Percentiles rank a stretch among this genome's conserved stretches.
Conservation (phyloP, 2,113 vertebrate species). For the Ovis canadensis region DNA sequence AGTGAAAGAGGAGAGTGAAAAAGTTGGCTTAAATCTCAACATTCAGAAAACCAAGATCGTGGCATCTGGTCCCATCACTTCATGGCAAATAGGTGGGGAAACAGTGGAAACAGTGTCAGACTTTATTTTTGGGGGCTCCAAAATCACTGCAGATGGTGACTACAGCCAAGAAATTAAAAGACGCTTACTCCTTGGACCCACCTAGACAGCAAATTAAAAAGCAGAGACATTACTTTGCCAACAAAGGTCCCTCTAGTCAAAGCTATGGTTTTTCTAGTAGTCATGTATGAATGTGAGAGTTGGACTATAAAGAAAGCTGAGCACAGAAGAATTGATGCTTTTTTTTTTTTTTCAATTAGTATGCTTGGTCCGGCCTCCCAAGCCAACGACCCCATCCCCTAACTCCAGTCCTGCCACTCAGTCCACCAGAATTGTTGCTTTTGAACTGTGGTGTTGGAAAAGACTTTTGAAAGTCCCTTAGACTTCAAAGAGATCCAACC, state of each 20-base stretch:
- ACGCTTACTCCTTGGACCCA: accelerated
- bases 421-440: slow-evolving; percentile 77
- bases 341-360: no score
- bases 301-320: neutral
- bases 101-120: neutral
- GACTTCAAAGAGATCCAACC: neutral
- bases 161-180: neutral
- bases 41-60: neutral
- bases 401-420: slow-evolving; percentile 73
- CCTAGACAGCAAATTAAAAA: neutral
- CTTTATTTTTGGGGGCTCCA: neutral
- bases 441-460: neutral
- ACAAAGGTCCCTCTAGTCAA: neutral
- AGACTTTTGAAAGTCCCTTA: neutral
- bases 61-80: neutral
- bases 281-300: neutral
- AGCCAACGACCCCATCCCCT: neutral
- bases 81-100: neutral
- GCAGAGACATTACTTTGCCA: neutral
- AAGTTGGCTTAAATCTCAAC: neutral
- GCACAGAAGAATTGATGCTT: neutral
- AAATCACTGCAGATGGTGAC: neutral
- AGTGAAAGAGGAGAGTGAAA: neutral
- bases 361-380: neutral
- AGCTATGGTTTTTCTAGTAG: neutral